Conservation (phyloP, 2,113 vertebrate genomes). For the Notarius lentiginosus region DNA sequence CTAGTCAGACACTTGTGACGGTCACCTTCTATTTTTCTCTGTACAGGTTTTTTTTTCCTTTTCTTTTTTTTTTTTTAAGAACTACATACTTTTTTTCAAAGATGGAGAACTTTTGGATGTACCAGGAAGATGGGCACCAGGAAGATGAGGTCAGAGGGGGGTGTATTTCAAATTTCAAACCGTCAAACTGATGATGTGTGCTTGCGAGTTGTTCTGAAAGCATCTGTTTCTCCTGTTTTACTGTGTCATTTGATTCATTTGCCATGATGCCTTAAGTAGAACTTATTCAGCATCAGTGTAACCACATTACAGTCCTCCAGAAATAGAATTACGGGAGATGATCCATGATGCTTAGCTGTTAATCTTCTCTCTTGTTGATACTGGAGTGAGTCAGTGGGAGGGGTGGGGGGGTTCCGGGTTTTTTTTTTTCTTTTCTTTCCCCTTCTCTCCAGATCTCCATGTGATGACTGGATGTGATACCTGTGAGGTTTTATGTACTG, state of each 20-base stretch:
- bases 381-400: neutral
- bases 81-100: neutral
- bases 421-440: neutral
- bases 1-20: slow-evolving; percentile 18
- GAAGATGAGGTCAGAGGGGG: slow-evolving; percentile 54
- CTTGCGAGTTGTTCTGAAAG: neutral
- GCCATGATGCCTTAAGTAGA: neutral
- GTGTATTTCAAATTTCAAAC: slow-evolving; percentile 8
- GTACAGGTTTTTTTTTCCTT: neutral
- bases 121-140: slow-evolving; percentile 75
- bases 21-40: neutral
- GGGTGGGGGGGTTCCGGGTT: no score
- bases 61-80: neutral
- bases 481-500: neutral
- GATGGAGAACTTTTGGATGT: slow-evolving; percentile 97
- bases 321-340: neutral
- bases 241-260: neutral
- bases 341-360: neutral
- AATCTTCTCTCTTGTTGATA: neutral
- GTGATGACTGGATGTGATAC: neutral
- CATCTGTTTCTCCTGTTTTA: slow-evolving; percentile 7
- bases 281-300: neutral
- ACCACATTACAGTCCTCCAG: neutral
- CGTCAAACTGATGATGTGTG: neutral
- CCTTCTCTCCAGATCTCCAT: neutral